Base-by-base conservation (phyloP, 2,888 invertebrate species). In the Hipparchia sbordonii region DNA sequence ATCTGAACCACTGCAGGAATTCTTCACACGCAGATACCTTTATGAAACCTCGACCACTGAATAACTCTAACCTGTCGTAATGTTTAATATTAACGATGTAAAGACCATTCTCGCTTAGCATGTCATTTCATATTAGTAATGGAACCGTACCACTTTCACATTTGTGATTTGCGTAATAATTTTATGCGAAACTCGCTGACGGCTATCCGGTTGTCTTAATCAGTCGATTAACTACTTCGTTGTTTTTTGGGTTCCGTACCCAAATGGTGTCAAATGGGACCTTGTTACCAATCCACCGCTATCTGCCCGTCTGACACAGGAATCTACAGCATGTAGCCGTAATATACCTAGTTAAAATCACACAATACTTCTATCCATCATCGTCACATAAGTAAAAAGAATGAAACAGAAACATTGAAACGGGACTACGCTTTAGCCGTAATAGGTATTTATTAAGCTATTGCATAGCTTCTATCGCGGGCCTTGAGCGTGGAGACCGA, bases 111-210 rank as follows among this genome's bases (percentile, higher is more conserved):
- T 60, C 52, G 69, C 69, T 69, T 61, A 69, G 61, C 69, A 61
- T 69, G 69, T 69, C 69, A 61, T 68, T 63, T 68, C 60, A 68
- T 69, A 69, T 69, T 69, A 69, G 52, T 61, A 69, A 69, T 70
- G 67, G 52, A 71, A 71, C 70, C 72, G 68, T 65, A 68, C 72
- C 54, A 77, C 77, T 77, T 77, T 77, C 77, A 76, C 76, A 71
- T 72, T 77, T 73, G 76, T 70, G 75, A 69, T 69, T 69, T 69
- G 69, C 69, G 69, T 69, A 69, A 69, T 76, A 77, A 77, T 73
- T 48, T 72, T 72, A 75, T 74, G 73, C 77, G 59, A 72, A 77
- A 72, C 71, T 57, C 56, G 72, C 72, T 70, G 73, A 69, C 69
- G 61, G 59, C 62, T 52, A 61, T 71, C 71, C 71, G 70, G 70